Evolutionary conservation across 2,888 invertebrate genomes (phyloP).

Genomic region (Lycophotia porphyrea): DNA sequence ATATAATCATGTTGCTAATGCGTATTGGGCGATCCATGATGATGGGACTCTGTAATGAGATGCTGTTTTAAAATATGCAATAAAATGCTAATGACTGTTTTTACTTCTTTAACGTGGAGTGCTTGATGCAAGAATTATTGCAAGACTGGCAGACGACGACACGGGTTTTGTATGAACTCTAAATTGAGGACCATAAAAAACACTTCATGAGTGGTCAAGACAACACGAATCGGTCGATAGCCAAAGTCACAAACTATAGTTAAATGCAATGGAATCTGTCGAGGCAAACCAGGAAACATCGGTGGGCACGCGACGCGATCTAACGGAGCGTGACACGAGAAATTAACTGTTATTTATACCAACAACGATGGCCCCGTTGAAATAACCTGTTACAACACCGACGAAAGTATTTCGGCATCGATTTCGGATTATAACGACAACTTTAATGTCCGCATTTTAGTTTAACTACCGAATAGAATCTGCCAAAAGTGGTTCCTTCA

Average conservation of each 20-base stretch:
- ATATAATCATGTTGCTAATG: constrained; percentile 57
- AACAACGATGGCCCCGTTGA: constrained; percentile 77
- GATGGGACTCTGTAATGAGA: constrained; percentile 49
- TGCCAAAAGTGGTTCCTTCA: constrained; percentile 58
- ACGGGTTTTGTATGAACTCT: constrained; percentile 13
- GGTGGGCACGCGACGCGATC: constrained; percentile 84
- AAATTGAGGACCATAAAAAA: constrained; percentile 20
- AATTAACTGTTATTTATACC: constrained; percentile 89
- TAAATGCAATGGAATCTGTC: constrained; percentile 76
- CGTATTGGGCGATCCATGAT: constrained; percentile 51
- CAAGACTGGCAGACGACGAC: constrained; percentile 10
- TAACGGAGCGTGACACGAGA: constrained; percentile 88
- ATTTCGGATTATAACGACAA: constrained; percentile 68
- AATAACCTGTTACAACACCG: constrained; percentile 83
- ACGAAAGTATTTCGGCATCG: constrained; percentile 81
- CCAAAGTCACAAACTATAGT: constrained; percentile 58
- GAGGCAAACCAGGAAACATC: constrained; percentile 83
- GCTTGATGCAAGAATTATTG: constrained; percentile 31
- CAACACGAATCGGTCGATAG: constrained; percentile 52
- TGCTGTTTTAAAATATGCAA: constrained; percentile 55
- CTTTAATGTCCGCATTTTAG: constrained; percentile 64
- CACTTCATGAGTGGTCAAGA: constrained; percentile 15
- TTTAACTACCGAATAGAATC: constrained; percentile 59
- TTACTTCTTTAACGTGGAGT: constrained; percentile 26
- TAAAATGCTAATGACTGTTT: constrained; percentile 53